Evolutionary conservation across 2,888 invertebrate genomes (phyloP).

Genomic region (Zelleria hepariella): DNA sequence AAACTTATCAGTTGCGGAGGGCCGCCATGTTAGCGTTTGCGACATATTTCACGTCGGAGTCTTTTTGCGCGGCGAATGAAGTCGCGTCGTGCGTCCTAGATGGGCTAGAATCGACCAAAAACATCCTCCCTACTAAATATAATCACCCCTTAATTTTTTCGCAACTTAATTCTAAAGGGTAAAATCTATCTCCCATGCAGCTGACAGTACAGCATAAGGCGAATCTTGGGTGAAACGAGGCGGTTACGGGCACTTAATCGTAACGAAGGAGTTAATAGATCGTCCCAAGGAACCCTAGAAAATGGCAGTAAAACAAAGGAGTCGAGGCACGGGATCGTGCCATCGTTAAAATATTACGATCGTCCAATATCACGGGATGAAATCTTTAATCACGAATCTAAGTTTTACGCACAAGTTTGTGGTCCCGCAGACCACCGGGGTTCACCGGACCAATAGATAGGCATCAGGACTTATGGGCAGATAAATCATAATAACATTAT

Average conservation of each 20-base stretch:
- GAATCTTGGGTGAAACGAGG: neutral
- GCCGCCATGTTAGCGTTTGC: too few species aligned
- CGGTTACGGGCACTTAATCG: neutral
- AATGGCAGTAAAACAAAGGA: constrained; percentile 60
- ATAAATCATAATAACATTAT: constrained; percentile 38
- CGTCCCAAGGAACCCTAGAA: constrained; percentile 16
- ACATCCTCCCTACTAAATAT: too few species aligned
- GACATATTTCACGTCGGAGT: too few species aligned
- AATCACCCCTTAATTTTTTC: too few species aligned
- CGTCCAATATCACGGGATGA: constrained; percentile 60
- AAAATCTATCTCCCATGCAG: too few species aligned
- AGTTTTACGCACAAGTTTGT: constrained; percentile 47
- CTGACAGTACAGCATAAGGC: neutral
- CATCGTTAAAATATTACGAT: constrained; percentile 68
- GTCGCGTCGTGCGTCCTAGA: too few species aligned
- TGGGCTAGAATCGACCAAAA: too few species aligned
- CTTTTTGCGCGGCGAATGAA: too few species aligned
- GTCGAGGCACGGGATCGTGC: constrained; percentile 37
- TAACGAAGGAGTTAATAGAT: neutral
- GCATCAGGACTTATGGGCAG: constrained; percentile 32
- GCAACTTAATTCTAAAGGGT: too few species aligned
- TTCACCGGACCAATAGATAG: constrained; percentile 39
- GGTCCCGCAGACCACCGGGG: constrained; percentile 29
- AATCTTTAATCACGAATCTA: constrained; percentile 59
- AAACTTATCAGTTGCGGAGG: too few species aligned